Percentiles rank a stretch among this genome's conserved stretches.
phyloP scores from a whole-genome alignment of 2,113 vertebrate genomes.

The Labrus mixtus region DNA sequence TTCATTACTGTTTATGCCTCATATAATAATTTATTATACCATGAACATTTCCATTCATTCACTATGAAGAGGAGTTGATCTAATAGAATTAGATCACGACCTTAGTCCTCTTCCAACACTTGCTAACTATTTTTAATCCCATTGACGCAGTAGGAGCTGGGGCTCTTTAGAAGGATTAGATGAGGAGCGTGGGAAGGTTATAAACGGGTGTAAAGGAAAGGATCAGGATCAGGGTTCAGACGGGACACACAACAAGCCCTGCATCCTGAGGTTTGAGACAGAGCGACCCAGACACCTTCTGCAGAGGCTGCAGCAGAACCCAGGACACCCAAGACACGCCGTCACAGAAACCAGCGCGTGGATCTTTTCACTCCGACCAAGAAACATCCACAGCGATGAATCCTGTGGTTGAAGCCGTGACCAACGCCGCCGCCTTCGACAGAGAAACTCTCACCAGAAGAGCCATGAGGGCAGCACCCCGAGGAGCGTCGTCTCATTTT shows the following conservation, averaged over 20 bases:
- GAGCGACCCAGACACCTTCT: slow-evolving; percentile 18
- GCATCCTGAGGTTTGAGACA: neutral
- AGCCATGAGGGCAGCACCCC: slow-evolving; percentile 42
- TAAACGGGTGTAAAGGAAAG: slow-evolving; percentile 54
- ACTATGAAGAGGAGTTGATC: slow-evolving; percentile 12
- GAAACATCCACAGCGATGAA: slow-evolving; percentile 60
- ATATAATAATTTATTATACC: too few relatives aligned
- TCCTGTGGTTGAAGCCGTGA: slow-evolving; percentile 38
- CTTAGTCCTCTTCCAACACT: slow-evolving; percentile 22
- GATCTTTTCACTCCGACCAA: neutral
- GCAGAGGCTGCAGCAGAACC: neutral
- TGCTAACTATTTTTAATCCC: slow-evolving; percentile 60
- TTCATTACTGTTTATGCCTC: neutral
- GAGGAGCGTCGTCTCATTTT: slow-evolving; percentile 81
- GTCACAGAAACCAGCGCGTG: neutral
- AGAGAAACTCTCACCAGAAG: slow-evolving; percentile 54
- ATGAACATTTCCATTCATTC: slow-evolving; percentile 18
- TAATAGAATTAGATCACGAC: slow-evolving; percentile 63
- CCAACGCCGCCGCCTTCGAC: slow-evolving; percentile 21
- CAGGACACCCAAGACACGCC: too few relatives aligned
- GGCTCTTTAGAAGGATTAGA: slow-evolving; percentile 56
- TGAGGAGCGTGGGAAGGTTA: slow-evolving; percentile 44
- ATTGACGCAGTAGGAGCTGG: slow-evolving; percentile 68
- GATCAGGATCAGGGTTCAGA: slow-evolving; percentile 40
- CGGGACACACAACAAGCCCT: slow-evolving; percentile 13